Conservation (phyloP, 2,888 invertebrate species). For the Hemicrepidius hirtus region DNA sequence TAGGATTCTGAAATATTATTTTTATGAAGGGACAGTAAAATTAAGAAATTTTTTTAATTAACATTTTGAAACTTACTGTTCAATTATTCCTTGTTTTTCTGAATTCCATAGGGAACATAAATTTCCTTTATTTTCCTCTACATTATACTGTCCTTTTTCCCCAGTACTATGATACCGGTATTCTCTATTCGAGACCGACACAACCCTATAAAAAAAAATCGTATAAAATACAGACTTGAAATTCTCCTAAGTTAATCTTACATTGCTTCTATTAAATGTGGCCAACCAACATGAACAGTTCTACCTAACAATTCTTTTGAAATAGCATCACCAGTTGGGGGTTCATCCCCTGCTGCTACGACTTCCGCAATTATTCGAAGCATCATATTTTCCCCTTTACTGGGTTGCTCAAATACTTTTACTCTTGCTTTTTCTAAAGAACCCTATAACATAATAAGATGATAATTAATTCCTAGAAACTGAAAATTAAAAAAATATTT, state of each 20-base stretch:
- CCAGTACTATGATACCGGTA: conserved; percentile 72
- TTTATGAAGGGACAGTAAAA: no score
- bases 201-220: conserved; percentile 72
- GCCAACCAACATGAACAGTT: conserved; percentile 91
- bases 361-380: conserved; percentile 74
- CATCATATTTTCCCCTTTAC: conserved; percentile 89
- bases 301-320: conserved; percentile 82
- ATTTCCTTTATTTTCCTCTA: conserved; percentile 72
- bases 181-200: conserved; percentile 77
- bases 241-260: no score
- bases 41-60: no score
- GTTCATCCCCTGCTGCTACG: conserved; percentile 70
- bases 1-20: no score
- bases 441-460: conserved; percentile 57
- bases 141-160: conserved; percentile 69
- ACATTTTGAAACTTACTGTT: conserved; percentile 73
- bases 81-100: conserved; percentile 74
- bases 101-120: conserved; percentile 73
- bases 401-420: conserved; percentile 91
- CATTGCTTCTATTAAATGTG: conserved; percentile 91
- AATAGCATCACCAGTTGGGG: conserved; percentile 64
- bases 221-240: background rate
- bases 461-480: conserved; percentile 5
- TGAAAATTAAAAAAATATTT: conserved; percentile 63
- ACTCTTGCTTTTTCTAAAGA: conserved; percentile 80